phyloP scores from a whole-genome alignment of 2,113 vertebrate species.

The Irena cyanogastra region DNA sequence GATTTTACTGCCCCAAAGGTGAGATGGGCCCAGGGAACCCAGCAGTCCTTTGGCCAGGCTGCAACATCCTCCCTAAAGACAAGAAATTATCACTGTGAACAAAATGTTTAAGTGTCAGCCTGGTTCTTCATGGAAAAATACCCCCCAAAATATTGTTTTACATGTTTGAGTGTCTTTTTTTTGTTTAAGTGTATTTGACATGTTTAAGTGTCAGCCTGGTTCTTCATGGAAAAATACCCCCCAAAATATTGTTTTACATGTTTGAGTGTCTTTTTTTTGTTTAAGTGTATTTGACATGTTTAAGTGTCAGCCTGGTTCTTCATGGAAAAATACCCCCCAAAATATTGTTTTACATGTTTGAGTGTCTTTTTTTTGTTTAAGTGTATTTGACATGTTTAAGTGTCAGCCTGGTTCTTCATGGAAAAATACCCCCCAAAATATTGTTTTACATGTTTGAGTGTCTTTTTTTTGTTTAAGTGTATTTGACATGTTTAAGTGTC shows the following conservation, averaged over 20 bases:
- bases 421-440: background rate
- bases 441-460: background rate
- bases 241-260: background rate
- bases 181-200: background rate
- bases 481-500: background rate
- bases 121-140: background rate
- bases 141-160: background rate
- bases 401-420: background rate
- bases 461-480: background rate
- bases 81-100: background rate
- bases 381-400: background rate
- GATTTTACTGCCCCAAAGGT: slow-evolving; percentile 94
- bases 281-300: background rate
- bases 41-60: background rate
- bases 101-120: background rate
- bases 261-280: background rate
- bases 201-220: background rate
- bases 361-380: background rate
- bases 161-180: background rate
- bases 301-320: background rate
- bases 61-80: background rate
- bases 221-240: background rate
- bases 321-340: background rate
- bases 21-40: background rate
- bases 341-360: background rate